These are phyloP conservation scores for Clarias batrachus DNA, from an alignment of 2,113 vertebrate genomes.

Conservation along the genomic window DNA sequence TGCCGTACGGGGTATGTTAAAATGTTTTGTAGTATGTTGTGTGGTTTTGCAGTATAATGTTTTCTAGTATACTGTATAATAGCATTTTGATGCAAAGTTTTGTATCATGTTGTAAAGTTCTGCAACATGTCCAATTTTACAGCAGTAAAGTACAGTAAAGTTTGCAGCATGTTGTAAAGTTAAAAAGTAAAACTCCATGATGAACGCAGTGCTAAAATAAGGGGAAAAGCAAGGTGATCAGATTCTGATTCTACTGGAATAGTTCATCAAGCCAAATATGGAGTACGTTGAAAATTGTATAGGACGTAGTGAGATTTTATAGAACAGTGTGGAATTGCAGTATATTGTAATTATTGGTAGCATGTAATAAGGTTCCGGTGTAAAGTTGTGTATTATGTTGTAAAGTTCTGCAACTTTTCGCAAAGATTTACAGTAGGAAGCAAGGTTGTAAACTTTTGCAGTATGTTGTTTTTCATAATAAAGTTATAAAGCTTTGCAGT, in stretches of 20 bases:
- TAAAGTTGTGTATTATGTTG: background rate
- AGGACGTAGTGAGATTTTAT: background rate
- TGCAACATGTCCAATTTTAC: background rate
- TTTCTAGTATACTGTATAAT: background rate
- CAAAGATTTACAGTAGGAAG: background rate
- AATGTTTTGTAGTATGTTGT: background rate
- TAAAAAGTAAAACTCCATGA: too few species aligned
- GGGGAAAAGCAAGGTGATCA: too few species aligned
- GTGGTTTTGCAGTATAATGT: background rate
- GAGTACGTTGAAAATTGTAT: background rate
- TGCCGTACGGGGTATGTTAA: background rate
- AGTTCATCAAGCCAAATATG: too few species aligned
- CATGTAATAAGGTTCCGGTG: too few species aligned
- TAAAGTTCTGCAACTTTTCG: background rate
- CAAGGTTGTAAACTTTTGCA: background rate
- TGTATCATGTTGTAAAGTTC: background rate
- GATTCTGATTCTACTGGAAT: too few species aligned
- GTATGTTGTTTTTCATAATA: background rate
- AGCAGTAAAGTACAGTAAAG: background rate
- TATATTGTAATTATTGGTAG: background rate
- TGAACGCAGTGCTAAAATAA: too few species aligned
- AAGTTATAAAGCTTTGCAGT: background rate
- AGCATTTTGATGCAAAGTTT: background rate
- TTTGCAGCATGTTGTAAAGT: background rate
- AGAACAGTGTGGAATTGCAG: background rate